Percentiles rank a stretch among this genome's conserved stretches.
These are phyloP conservation scores for Limnephilus marmoratus DNA, from an alignment of 2,888 invertebrate genomes.

Conservation along the genomic window DNA sequence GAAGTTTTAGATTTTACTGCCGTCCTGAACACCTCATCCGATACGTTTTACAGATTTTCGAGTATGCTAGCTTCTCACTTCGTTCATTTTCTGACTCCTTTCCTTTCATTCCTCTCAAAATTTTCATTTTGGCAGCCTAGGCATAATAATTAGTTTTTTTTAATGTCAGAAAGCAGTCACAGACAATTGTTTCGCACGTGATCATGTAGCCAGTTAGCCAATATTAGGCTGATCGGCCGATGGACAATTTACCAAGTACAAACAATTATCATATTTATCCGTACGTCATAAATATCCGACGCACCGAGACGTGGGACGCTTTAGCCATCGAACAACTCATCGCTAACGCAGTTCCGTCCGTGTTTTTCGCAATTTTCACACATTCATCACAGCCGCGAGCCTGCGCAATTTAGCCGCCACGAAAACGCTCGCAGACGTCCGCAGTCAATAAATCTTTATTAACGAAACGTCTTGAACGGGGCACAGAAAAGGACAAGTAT, in stretches of 20 bases:
- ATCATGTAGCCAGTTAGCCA: too few relatives aligned
- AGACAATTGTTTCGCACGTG: too few relatives aligned
- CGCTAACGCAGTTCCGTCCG: slow-evolving; percentile 33
- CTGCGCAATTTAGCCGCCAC: slow-evolving; percentile 47
- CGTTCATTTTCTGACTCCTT: too few relatives aligned
- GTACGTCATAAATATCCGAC: slow-evolving; percentile 35
- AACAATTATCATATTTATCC: slow-evolving; percentile 46
- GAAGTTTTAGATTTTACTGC: too few relatives aligned
- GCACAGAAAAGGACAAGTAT: slow-evolving; percentile 39
- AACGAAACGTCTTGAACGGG: slow-evolving; percentile 42
- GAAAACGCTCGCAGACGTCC: slow-evolving; percentile 47
- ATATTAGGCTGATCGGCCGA: too few relatives aligned
- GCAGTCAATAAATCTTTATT: slow-evolving; percentile 58
- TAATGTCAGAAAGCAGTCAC: too few relatives aligned
- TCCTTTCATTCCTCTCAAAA: too few relatives aligned
- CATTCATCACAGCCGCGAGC: slow-evolving; percentile 50
- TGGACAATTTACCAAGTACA: not conserved
- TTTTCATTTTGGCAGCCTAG: too few relatives aligned
- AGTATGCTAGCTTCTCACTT: too few relatives aligned
- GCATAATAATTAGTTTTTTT: too few relatives aligned
- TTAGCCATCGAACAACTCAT: slow-evolving; percentile 10
- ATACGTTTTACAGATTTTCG: too few relatives aligned
- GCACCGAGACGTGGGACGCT: slow-evolving; percentile 30
- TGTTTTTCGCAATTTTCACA: slow-evolving; percentile 58
- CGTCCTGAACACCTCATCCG: too few relatives aligned